A percentile compares a stretch with the other conserved stretches of the same genome.
These are phyloP conservation scores for Crocodylus rhombifer DNA, from an alignment of 2,797 vertebrate species.

Conservation along the genomic window DNA sequence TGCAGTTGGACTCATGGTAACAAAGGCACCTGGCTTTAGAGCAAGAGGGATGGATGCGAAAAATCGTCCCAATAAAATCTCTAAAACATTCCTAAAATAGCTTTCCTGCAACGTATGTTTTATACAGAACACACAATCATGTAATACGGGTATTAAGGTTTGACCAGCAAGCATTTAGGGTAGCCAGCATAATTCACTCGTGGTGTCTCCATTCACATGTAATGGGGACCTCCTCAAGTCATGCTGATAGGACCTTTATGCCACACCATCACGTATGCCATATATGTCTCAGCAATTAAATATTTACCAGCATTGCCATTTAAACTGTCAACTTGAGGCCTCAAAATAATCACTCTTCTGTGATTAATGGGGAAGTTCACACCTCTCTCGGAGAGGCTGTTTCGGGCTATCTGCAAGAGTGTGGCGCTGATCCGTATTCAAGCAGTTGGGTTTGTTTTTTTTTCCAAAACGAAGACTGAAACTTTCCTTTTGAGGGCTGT, in stretches of 20 bases:
- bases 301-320: conserved; percentile 16
- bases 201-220: background rate
- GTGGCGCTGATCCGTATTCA: background rate
- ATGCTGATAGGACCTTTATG: background rate
- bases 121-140: background rate
- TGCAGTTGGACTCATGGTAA: background rate
- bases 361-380: background rate
- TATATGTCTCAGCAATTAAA: background rate
- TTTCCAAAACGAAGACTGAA: background rate
- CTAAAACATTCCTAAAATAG: background rate
- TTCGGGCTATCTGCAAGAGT: background rate
- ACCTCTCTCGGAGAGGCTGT: background rate
- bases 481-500: background rate
- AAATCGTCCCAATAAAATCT: background rate
- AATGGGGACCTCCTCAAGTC: background rate
- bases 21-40: background rate
- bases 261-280: background rate
- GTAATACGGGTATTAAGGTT: background rate
- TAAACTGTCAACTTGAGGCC: conserved; percentile 9
- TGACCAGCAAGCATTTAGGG: background rate
- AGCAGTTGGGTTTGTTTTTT: background rate
- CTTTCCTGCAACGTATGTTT: background rate
- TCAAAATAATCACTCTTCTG: conserved; percentile 4
- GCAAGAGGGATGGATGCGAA: conserved; percentile 9
- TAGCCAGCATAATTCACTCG: background rate